Evolutionary conservation across 1,140 invertebrate species (phyloP).

Genomic region (Atta colombica): DNA sequence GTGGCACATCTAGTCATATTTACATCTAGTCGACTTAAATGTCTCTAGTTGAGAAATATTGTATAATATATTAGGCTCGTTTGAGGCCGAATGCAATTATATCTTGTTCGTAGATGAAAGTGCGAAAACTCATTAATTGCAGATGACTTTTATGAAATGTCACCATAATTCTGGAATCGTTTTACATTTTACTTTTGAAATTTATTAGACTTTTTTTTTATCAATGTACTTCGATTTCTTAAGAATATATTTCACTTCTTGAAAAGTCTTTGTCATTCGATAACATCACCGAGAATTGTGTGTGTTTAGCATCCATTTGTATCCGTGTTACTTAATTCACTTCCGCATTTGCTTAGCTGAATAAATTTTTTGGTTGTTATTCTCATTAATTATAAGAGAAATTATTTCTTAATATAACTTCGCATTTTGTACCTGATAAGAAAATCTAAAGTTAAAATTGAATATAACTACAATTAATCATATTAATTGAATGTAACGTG

Average conservation of each 20-base stretch:
- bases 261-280: neutral
- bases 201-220: neutral
- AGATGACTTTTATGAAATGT: conserved; percentile 60
- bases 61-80: neutral
- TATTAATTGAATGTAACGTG: conserved; percentile 44
- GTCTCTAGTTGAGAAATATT: conserved; percentile 64
- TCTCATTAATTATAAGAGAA: conserved; percentile 50
- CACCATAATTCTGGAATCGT: conserved; percentile 7
- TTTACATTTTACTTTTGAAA: conserved; percentile 1
- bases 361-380: conserved; percentile 47
- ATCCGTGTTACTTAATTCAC: conserved; percentile 31
- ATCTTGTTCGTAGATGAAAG: conserved; percentile 32
- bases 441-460: neutral
- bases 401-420: conserved; percentile 25
- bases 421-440: conserved; percentile 4
- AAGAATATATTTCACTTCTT: neutral
- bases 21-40: conserved; percentile 45
- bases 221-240: neutral
- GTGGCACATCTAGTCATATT: no score
- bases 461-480: conserved; percentile 35
- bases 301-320: neutral
- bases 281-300: neutral
- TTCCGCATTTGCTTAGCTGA: conserved; percentile 40
- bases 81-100: conserved; percentile 21
- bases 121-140: conserved; percentile 59